phyloP scores from a whole-genome alignment of 2,113 vertebrate genomes.

The Himantopus leucocephalus region DNA sequence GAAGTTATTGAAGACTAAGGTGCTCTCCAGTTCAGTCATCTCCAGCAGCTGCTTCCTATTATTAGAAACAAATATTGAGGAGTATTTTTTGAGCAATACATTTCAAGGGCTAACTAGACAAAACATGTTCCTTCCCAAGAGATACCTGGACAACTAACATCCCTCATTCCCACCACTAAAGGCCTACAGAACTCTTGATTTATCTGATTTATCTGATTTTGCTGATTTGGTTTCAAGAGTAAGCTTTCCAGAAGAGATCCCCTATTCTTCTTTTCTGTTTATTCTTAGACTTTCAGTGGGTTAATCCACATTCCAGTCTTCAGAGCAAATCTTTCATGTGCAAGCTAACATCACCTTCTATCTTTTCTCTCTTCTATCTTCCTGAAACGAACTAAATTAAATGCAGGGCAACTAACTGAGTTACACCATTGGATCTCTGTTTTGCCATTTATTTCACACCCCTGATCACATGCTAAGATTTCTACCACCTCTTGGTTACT shows the following conservation, averaged over 20 bases:
- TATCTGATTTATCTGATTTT: background rate
- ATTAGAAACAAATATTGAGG: background rate
- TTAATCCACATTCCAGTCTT: background rate
- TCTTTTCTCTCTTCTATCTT: background rate
- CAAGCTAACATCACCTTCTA: background rate
- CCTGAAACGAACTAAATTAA: background rate
- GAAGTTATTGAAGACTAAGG: background rate
- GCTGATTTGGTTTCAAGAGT: background rate
- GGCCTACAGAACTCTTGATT: background rate
- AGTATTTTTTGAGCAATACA: background rate
- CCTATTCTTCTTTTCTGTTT: background rate
- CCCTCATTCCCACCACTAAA: background rate
- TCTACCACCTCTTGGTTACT: background rate
- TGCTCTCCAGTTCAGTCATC: background rate
- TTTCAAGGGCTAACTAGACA: background rate
- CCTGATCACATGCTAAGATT: background rate
- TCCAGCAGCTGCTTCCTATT: background rate
- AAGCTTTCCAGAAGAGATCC: background rate
- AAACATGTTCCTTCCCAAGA: background rate
- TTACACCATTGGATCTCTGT: background rate
- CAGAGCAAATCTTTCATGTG: background rate
- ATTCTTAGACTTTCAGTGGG: background rate
- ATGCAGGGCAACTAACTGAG: background rate
- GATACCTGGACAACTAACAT: background rate
- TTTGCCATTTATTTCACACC: background rate